Percentiles rank a stretch among this genome's conserved stretches.
phyloP scores from a whole-genome alignment of 2,888 invertebrate genomes.

The Pemphredon lugubris region DNA sequence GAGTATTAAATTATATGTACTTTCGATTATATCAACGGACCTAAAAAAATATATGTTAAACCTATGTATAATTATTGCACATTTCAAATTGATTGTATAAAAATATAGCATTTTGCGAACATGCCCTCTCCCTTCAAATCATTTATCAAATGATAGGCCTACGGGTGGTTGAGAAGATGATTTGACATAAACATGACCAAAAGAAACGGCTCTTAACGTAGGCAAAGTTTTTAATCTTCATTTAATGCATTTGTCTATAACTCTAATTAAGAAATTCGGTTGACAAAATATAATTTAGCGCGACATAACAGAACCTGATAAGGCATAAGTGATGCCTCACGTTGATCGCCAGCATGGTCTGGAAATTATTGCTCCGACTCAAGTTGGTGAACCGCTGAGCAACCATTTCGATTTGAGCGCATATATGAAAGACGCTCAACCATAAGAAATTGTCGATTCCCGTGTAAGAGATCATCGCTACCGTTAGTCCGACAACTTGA shows the following conservation, averaged over 20 bases:
- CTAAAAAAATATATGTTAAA: background rate
- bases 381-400: slow-evolving; percentile 2
- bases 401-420: slow-evolving; percentile 23
- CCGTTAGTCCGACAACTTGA: background rate
- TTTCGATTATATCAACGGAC: background rate
- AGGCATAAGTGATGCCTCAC: slow-evolving; percentile 24
- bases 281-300: background rate
- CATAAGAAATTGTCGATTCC: slow-evolving; percentile 24
- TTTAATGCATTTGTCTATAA: no score
- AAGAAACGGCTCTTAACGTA: background rate
- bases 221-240: background rate
- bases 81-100: background rate
- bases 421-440: slow-evolving; percentile 24
- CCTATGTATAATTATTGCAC: background rate
- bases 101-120: no score
- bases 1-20: background rate
- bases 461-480: slow-evolving; percentile 26
- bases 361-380: slow-evolving; percentile 2
- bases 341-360: background rate
- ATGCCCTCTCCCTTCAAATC: no score
- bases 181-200: no score
- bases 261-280: no score
- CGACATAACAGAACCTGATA: slow-evolving; percentile 19
- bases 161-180: no score
- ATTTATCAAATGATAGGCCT: no score